These are phyloP conservation scores for Pseudorasbora parva DNA, from an alignment of 2,113 vertebrate genomes.

Conservation along the genomic window DNA sequence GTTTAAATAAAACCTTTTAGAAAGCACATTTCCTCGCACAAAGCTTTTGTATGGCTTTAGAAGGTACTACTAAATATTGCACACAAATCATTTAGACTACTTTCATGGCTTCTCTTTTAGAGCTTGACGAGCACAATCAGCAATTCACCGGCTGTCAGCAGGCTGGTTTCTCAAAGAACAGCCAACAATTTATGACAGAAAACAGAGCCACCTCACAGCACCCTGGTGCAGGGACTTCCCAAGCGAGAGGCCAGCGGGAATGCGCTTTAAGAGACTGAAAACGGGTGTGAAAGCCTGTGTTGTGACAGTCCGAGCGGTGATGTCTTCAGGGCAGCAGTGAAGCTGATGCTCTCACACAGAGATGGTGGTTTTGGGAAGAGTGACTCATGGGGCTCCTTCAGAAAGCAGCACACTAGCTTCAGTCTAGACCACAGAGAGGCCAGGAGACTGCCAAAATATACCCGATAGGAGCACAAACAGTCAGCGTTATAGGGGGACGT, in stretches of 20 bases:
- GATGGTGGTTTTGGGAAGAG: constrained; percentile 52
- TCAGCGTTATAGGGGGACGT: constrained; percentile 59
- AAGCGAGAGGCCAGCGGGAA: constrained; percentile 11
- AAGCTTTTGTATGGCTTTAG: too few species aligned
- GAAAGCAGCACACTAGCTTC: constrained; percentile 29
- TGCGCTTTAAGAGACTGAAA: background rate
- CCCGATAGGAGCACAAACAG: constrained; percentile 14
- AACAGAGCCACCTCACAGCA: constrained; percentile 34
- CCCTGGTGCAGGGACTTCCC: background rate
- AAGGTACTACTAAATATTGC: background rate
- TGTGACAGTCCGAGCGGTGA: background rate
- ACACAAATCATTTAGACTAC: background rate
- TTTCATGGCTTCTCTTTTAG: background rate
- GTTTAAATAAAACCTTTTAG: too few species aligned
- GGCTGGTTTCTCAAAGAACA: constrained; percentile 11
- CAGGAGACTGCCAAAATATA: constrained; percentile 47
- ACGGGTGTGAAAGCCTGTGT: background rate
- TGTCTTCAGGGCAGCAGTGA: constrained; percentile 26
- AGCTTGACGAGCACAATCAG: background rate
- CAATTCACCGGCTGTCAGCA: background rate
- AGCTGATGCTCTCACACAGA: constrained; percentile 49
- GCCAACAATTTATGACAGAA: constrained; percentile 40
- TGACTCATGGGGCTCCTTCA: constrained; percentile 56
- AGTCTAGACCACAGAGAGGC: constrained; percentile 54
- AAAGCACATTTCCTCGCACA: too few species aligned